Conservation (phyloP, 2,797 vertebrate species). For the Stomatorhinus walkeri region DNA sequence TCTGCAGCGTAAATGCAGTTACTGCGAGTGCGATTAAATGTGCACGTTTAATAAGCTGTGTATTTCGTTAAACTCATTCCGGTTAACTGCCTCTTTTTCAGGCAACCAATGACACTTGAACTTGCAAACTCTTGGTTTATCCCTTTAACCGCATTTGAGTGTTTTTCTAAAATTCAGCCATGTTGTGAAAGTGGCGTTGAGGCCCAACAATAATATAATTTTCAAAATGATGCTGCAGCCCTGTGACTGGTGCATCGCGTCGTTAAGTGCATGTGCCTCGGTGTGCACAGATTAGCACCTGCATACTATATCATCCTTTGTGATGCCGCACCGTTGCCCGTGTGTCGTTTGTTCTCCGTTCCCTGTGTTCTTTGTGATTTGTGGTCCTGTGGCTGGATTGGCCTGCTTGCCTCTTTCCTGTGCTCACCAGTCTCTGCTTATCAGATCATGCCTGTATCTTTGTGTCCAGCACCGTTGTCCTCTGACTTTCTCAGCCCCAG, state of each 20-base stretch:
- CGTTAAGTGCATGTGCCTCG: not conserved
- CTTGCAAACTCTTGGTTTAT: not conserved
- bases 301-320: not conserved
- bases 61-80: not conserved
- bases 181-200: not conserved
- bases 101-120: not conserved
- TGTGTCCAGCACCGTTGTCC: not conserved
- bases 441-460: not conserved
- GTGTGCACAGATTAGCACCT: not conserved
- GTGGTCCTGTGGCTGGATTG: not conserved
- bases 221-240: not conserved
- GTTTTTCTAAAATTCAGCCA: not conserved
- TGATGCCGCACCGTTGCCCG: not conserved
- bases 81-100: not conserved
- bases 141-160: not conserved
- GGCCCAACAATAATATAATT: not conserved
- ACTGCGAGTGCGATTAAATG: not conserved
- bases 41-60: not conserved
- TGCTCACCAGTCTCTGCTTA: conserved; percentile 15
- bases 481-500: not conserved
- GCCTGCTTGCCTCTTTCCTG: not conserved
- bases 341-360: not conserved
- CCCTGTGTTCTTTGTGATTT: not conserved
- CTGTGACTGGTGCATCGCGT: not conserved
- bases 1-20: not conserved